phyloP scores from a whole-genome alignment of 2,113 vertebrate genomes.

The Onychostoma macrolepis region DNA sequence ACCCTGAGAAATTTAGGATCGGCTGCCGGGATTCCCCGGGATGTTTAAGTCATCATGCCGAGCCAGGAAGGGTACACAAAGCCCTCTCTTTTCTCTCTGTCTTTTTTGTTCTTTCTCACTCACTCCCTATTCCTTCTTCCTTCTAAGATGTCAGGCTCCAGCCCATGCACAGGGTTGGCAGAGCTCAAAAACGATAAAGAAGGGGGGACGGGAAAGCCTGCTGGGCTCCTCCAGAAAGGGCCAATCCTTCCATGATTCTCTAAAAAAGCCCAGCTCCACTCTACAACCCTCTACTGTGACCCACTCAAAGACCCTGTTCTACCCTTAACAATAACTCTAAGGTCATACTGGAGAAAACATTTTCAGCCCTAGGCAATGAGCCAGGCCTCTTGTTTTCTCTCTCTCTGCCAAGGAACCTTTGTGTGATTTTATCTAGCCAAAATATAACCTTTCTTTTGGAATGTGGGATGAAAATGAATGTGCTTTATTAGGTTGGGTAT shows the following conservation, averaged over 20 bases:
- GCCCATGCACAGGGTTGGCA: constrained; percentile 46
- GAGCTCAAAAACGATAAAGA: constrained; percentile 20
- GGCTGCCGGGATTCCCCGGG: constrained; percentile 52
- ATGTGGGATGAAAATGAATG: constrained; percentile 7
- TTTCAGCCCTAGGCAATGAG: constrained; percentile 5
- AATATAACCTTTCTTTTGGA: constrained; percentile 32
- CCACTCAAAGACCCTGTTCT: not conserved
- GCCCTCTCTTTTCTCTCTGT: constrained; percentile 44
- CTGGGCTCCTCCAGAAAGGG: constrained; percentile 3
- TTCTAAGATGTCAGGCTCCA: constrained; percentile 11
- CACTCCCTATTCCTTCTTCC: not conserved
- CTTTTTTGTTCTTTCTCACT: constrained; percentile 9
- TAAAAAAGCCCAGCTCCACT: constrained; percentile 22
- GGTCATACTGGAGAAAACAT: constrained; percentile 36
- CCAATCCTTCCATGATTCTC: constrained; percentile 18
- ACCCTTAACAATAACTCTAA: constrained; percentile 35
- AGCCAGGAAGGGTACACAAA: constrained; percentile 46
- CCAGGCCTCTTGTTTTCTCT: constrained; percentile 17
- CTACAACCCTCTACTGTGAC: not conserved
- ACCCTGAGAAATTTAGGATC: constrained; percentile 27
- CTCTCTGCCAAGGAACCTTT: constrained; percentile 6
- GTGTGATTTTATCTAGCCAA: constrained; percentile 39
- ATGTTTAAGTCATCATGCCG: constrained; percentile 57
- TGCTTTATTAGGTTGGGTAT: constrained; percentile 5
- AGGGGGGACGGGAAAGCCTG: not conserved